Base-by-base conservation (phyloP, 1,140 invertebrate species). In the Zaprionus lachaisei region DNA sequence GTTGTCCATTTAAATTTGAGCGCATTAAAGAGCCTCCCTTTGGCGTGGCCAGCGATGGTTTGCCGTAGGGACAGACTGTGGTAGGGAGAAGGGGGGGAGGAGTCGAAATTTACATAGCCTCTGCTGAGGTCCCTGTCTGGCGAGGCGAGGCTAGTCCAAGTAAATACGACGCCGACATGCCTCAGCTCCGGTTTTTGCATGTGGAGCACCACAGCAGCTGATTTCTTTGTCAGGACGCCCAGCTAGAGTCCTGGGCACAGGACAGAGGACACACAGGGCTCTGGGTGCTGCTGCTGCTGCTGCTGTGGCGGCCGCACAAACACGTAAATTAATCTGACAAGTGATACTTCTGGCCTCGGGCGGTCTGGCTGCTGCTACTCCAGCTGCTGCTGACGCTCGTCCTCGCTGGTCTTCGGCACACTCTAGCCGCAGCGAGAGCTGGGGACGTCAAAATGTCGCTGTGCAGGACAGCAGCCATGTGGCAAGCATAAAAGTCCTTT, bases 281-380 rank as follows among this genome's bases (percentile, higher is more conserved):
- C 75, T 79, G 60, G 71, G 62, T 69, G 64, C 37, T 15, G 37
- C 1, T 44, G 41, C 41, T 44, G n/a, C 49, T 80, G 78, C 51
- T 79, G 77, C 77, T 80, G 84, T 62, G 84, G 81, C 73, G 71
- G 80, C 80, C 80, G 81, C 81, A 86, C 83, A 86, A 86, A 86
- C 84, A 86, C 83, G 83, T 86, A 86, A 86, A 86, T 86, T 86
- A 86, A 86, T 86, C 83, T 86, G 83, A 86, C 83, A 86, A 86
- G 83, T 86, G 83, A 86, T 86, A 86, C 83, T 86, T 86, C 84
- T 89, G 84, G 84, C 83, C 83, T 89, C 70, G 61, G 83, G 83
- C 66, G 61, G 60, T 64, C 77, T 61, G 47, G 58, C 68, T 63
- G 51, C 71, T 34, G 11, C 17, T 61, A 26, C 24, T 26, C 24